Evolutionary conservation across 2,113 vertebrate species (phyloP).

Genomic region (Natator depressus): DNA sequence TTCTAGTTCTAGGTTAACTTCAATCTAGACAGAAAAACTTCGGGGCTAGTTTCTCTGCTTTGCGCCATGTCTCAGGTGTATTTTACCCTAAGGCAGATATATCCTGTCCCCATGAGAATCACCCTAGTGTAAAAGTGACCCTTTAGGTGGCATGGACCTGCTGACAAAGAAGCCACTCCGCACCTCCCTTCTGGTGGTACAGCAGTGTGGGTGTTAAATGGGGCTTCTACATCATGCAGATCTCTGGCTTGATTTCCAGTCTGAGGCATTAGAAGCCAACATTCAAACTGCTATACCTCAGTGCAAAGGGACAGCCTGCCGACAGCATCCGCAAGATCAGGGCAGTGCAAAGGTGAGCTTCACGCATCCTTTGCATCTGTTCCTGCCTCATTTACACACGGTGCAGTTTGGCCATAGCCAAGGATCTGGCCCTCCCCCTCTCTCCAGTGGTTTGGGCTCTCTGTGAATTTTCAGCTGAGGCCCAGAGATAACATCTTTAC

Average conservation of each 20-base stretch:
- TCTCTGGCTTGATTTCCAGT: rapidly evolving
- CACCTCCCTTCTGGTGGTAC: neutral
- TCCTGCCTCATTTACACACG: neutral
- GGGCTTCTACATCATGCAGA: rapidly evolving
- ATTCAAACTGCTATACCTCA: neutral
- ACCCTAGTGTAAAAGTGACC: neutral
- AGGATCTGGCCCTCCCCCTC: rapidly evolving
- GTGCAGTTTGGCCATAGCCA: neutral
- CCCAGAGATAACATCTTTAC: neutral
- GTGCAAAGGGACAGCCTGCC: neutral
- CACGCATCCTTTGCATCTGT: neutral
- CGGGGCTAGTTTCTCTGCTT: neutral
- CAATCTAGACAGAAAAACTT: neutral
- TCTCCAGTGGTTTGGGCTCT: neutral
- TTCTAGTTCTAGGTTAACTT: neutral
- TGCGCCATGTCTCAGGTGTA: neutral
- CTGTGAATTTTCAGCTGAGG: neutral
- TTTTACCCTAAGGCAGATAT: neutral
- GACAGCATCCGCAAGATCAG: neutral
- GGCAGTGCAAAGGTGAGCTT: neutral
- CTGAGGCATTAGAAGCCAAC: neutral
- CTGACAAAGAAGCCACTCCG: neutral
- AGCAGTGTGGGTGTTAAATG: neutral
- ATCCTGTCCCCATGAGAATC: neutral
- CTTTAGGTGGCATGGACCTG: neutral